Percentiles rank a stretch among this genome's conserved stretches.
Conservation (phyloP, 1,140 invertebrate genomes). For the Platyura marginata region DNA sequence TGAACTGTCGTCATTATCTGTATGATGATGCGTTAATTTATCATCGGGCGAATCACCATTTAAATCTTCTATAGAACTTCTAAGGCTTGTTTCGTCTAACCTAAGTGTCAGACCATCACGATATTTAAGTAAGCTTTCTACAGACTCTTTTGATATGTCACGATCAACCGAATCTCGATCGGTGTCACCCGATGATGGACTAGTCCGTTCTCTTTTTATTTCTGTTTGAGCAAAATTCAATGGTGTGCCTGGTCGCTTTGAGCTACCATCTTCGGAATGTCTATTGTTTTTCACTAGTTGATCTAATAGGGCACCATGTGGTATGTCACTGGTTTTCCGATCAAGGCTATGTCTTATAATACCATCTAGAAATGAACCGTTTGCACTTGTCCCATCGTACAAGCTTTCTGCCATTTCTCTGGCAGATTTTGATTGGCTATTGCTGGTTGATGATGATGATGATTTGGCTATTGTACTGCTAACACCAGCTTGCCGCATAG, state of each 20-base stretch:
- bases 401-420: conserved; percentile 36
- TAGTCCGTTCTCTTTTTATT: conserved; percentile 19
- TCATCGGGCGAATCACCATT: not conserved
- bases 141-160: conserved; percentile 3
- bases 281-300: conserved; percentile 48
- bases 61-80: not conserved
- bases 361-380: conserved; percentile 58
- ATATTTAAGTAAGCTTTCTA: conserved; percentile 1
- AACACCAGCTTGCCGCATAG: conserved; percentile 20
- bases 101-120: not conserved
- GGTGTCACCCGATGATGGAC: conserved; percentile 5
- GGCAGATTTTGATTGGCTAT: conserved; percentile 12
- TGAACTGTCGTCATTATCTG: conserved; percentile 3
- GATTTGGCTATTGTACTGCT: conserved; percentile 11
- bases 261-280: conserved; percentile 9
- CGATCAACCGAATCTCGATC: not conserved
- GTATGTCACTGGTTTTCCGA: conserved; percentile 28
- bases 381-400: conserved; percentile 38
- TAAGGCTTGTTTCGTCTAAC: not conserved
- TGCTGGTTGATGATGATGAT: conserved; percentile 12
- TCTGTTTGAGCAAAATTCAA: conserved; percentile 10
- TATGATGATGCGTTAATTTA: not conserved
- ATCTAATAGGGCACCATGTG: conserved; percentile 45
- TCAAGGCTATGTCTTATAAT: conserved; percentile 53
- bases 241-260: conserved; percentile 17